These are phyloP conservation scores for Vulpes ferrilata DNA, from an alignment of 2,113 vertebrate genomes.

Conservation along the genomic window DNA sequence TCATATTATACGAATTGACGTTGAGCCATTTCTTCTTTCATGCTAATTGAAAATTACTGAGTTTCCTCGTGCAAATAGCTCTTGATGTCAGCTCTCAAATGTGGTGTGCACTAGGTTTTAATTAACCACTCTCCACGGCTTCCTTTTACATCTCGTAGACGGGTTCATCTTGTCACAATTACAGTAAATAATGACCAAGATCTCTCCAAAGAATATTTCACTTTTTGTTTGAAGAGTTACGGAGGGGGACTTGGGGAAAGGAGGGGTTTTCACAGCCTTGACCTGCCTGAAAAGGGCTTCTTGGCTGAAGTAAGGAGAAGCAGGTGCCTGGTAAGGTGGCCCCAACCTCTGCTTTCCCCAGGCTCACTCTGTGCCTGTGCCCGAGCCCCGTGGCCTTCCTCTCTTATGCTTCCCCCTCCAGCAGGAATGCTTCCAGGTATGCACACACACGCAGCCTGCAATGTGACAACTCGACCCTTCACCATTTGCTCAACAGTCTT, in stretches of 20 bases:
- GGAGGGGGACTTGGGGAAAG: not conserved
- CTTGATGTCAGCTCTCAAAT: slow-evolving; percentile 63
- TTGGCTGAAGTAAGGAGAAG: rapidly evolving
- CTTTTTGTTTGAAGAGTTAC: not conserved
- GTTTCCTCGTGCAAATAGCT: slow-evolving; percentile 66
- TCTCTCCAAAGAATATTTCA: not conserved
- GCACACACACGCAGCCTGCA: not conserved
- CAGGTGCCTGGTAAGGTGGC: rapidly evolving
- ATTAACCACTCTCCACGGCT: slow-evolving; percentile 50
- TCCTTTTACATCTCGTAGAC: slow-evolving; percentile 37
- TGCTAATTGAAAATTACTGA: slow-evolving; percentile 84
- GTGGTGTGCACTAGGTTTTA: slow-evolving; percentile 41
- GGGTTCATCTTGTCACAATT: not conserved
- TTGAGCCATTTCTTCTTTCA: slow-evolving; percentile 75
- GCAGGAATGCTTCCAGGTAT: no score
- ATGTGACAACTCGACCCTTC: not conserved
- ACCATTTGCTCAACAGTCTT: not conserved
- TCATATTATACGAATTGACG: slow-evolving; percentile 71
- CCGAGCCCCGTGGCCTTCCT: no score
- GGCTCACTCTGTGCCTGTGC: rapidly evolving
- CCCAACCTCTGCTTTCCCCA: rapidly evolving
- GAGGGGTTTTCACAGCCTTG: rapidly evolving
- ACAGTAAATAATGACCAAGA: slow-evolving; percentile 23
- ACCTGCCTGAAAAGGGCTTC: not conserved
- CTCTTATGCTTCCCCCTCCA: not conserved